Base-by-base conservation (phyloP, 2,888 invertebrate genomes). In the Sialis fuliginosa region DNA sequence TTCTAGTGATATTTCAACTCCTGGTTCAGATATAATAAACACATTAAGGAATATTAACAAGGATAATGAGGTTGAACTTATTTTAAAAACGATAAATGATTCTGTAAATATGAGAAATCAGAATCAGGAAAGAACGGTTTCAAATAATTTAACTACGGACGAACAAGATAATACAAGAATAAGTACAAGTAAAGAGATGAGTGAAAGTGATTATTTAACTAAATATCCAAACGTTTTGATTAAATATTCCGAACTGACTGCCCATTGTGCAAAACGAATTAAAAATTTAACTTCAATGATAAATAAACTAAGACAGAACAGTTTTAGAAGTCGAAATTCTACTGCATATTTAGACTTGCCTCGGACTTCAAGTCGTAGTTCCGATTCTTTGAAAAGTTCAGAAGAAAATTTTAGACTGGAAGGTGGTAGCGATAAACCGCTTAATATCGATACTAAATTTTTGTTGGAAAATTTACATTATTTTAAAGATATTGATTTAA, bases 241-340 rank as follows among this genome's bases (percentile, higher is more conserved):
- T 44, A 67, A 68, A 41, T 74, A 71, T 48, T 65, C 70, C 1
- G 62, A 71, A 51, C 62, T 75, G 9, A 71, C 74, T 1, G 70
- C 69, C 41, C 67, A 65, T 41, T 75, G 72, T 47, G 67, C 67
- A 0, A 67, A 73, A 50, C 65, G 74, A 49, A 77, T 78, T 42
- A 67, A 69, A 2, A 69, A 71, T 48, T 56, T 78, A 6, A 67
- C 70, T 0, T 67, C 68, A 7, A 65, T 73, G 54, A 75, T 78
- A 9, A 64, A 68, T n/a, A 67, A 70, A 55, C 69, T 77, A 6
- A 66, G 77, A n/a, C 62, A 67, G 46, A 77, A 77, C 54, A 72
- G 13, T n/a, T 31, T 31, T n/a, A 31, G 31, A 41, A 41, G 6
- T n/a, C 13, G n/a, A 41, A 13, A 22, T 41, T 31, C 13, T 8